Evolutionary conservation across 2,888 invertebrate species (phyloP), one percentile per base, ranked within the genome.

Genomic region (Cheilosia impressa): DNA sequence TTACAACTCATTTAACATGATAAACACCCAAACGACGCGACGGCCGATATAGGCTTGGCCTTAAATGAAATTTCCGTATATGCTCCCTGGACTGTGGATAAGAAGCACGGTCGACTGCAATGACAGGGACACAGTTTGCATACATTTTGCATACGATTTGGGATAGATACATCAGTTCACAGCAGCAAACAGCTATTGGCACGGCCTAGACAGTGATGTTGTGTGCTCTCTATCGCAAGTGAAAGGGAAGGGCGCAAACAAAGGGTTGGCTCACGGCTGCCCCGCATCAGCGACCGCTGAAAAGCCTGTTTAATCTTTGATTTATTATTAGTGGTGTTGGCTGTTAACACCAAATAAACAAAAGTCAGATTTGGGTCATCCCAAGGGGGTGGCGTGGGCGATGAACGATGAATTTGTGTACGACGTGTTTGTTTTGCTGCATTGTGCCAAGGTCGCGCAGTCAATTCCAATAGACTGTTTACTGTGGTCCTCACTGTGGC

Each of bases 1-100:
- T 79, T 83, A 79, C 83, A 83, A 79, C 73, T 83, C 83, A 83
- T 83, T 83, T 83, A 83, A 83, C 83, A 79, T 83, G 79, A 83
- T 79, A 83, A 79, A 79, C 73, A 79, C 69, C 38, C 38, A 31
- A 31, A 73, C 66, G 58, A 10, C 27, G 24, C n/a, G 71, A 66
- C 41, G 79, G 45, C 19, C 73, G 38, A 68, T 83, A 68, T 83
- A 69, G 79, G 79, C 73, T 73, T 53, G 47, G 31, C 57, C 38
- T 73, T 68, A 68, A 83, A 73, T 78, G 58, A 79, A 83, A 79
- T 73, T 58, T 68, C 57, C 77, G 62, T 57, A 45, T 57, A 45
- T 65, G 45, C 38, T 62, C 60, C 43, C 15, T 73, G 63, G 68
- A 24, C 38, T 13, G 17, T 24, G 52, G 27, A 52, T 52, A 52